Conservation (phyloP, 2,888 invertebrate species). For the Agrotis puta region DNA sequence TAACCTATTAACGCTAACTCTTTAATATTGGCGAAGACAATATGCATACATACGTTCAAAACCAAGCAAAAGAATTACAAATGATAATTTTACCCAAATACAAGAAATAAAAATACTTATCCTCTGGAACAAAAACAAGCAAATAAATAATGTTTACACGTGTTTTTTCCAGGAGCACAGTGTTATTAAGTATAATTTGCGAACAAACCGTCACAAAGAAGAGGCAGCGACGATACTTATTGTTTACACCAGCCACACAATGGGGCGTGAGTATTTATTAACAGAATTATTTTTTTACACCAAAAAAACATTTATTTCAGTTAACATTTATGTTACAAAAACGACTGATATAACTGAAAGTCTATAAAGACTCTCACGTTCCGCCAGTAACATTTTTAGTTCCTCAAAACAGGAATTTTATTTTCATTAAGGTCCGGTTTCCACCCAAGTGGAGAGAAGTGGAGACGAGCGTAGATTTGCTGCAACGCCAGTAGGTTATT, state of each 20-base stretch:
- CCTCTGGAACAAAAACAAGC: conserved; percentile 38
- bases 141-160: conserved; percentile 40
- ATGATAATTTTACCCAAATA: not conserved
- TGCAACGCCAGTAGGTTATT: too few species aligned
- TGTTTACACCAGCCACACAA: conserved; percentile 82
- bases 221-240: conserved; percentile 81
- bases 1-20: not conserved
- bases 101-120: not conserved
- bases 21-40: not conserved
- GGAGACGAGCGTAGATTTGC: too few species aligned
- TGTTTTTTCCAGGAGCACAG: conserved; percentile 63
- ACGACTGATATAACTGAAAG: too few species aligned
- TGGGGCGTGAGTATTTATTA: conserved; percentile 82
- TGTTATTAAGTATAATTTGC: conserved; percentile 62
- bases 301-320: not conserved
- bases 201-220: conserved; percentile 67
- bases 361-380: too few species aligned
- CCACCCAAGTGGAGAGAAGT: too few species aligned
- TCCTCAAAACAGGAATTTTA: too few species aligned
- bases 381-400: too few species aligned
- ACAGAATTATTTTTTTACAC: conserved; percentile 7
- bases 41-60: not conserved
- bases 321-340: conserved; percentile 1
- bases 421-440: too few species aligned
- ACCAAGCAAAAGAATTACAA: not conserved